A percentile compares a stretch with the other conserved stretches of the same genome.
Evolutionary conservation across 2,797 vertebrate genomes (phyloP).

Genomic region (Podarcis lilfordi): DNA sequence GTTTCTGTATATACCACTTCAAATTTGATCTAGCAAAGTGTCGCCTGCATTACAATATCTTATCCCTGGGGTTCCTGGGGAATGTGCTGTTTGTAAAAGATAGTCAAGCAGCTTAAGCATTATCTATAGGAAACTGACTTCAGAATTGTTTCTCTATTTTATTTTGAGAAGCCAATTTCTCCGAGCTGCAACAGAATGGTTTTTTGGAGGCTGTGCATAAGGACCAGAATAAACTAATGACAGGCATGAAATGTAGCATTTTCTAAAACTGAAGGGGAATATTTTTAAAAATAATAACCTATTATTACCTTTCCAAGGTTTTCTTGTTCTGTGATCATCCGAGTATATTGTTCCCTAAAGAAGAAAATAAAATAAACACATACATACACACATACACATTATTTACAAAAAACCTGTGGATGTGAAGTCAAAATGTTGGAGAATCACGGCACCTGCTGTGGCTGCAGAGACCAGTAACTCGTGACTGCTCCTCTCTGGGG

Average conservation of each 20-base stretch:
- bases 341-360: slow-evolving; percentile 91
- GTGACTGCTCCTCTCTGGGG: too few relatives aligned
- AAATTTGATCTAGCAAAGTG: slow-evolving; percentile 61
- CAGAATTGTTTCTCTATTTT: slow-evolving; percentile 45
- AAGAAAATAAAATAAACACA: not conserved
- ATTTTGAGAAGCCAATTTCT: slow-evolving; percentile 56
- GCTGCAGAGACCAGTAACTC: too few relatives aligned
- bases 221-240: not conserved
- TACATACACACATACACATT: not conserved
- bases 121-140: slow-evolving; percentile 64
- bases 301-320: slow-evolving; percentile 94
- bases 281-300: slow-evolving; percentile 27
- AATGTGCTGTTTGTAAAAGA: slow-evolving; percentile 56
- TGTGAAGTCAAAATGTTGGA: too few relatives aligned
- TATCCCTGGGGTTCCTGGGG: slow-evolving; percentile 67
- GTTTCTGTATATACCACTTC: slow-evolving; percentile 72
- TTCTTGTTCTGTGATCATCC: slow-evolving; percentile 94
- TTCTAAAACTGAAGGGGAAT: not conserved
- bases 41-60: slow-evolving; percentile 44
- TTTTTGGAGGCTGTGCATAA: not conserved
- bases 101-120: slow-evolving; percentile 45
- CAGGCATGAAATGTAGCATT: not conserved
- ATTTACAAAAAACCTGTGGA: too few relatives aligned
- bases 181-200: not conserved
- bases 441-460: too few relatives aligned